A percentile compares a stretch with the other conserved stretches of the same genome.
phyloP scores from a whole-genome alignment of 1,140 invertebrate genomes.

The Drosophila ambigua region DNA sequence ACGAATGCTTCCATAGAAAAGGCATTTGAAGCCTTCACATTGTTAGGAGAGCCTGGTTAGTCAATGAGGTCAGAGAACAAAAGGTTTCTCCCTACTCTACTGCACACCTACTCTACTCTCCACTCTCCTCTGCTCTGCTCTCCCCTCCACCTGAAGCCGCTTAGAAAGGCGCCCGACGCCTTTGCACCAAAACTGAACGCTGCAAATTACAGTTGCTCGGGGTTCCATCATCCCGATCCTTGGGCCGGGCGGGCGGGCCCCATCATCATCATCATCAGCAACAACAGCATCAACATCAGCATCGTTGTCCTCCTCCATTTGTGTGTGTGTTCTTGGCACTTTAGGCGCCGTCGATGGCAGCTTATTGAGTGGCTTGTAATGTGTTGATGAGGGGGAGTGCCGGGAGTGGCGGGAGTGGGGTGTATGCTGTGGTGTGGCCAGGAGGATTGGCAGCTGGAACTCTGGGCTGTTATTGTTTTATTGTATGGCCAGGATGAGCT shows the following conservation, averaged over 20 bases:
- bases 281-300: conserved; percentile 49
- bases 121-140: too few relatives aligned
- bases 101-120: too few relatives aligned
- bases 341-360: conserved; percentile 76
- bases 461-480: conserved; percentile 73
- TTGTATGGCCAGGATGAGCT: conserved; percentile 44
- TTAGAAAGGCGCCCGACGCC: conserved; percentile 32
- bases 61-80: conserved; percentile 70
- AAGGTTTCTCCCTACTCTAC: conserved; percentile 25
- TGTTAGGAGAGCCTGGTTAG: conserved; percentile 69
- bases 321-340: conserved; percentile 69
- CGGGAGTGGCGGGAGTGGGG: not conserved
- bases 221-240: conserved; percentile 63
- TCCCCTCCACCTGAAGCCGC: not conserved
- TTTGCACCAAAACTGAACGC: conserved; percentile 64
- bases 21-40: conserved; percentile 70
- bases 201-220: conserved; percentile 64
- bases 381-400: conserved; percentile 60
- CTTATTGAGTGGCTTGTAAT: conserved; percentile 80
- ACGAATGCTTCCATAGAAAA: conserved; percentile 75
- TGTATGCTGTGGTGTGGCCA: conserved; percentile 5
- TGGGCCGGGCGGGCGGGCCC: conserved; percentile 25
- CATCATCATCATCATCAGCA: conserved; percentile 35
- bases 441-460: too few relatives aligned
- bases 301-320: conserved; percentile 28